Evolutionary conservation across 2,113 vertebrate species (phyloP), one percentile per base, ranked within the genome.

Genomic region (Chaetodon trifascialis): DNA sequence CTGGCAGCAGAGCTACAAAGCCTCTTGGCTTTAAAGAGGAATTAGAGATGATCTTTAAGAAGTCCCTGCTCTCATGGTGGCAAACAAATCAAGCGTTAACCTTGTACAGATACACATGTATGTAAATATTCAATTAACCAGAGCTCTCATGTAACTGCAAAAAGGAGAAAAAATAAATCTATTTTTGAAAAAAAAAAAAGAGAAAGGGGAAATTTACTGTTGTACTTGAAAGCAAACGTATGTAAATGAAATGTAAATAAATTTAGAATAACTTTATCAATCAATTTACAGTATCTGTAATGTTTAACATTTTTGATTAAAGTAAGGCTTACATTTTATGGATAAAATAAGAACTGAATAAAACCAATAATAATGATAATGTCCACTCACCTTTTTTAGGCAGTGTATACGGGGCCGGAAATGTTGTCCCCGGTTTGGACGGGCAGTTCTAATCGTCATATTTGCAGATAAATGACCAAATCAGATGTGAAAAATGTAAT

Each of bases 341-440:
- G 6, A 65, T 38, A 25, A 2, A 12, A 36, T 23, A 36, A 70
- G 5, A 8, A 17, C 2, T 19, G n/a, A 58, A 63, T 54, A 63
- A 36, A 55, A 30, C 3, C 10, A 38, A 4, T 2, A 7, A 34
- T 1, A 65, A 38, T 21, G 10, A 52, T 12, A 10, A 47, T 68
- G 4, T 58, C 38, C 21, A 82, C 93, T 86, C 92, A 99, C 98
- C 98, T 99, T 98, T 87, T 95, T 97, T 4, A 98, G 90, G 91
- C 97, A 98, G 46, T 96, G 95, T 91, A 97, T 96, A 63, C 97
- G 95, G 9, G 97, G 96, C 66, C 95, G 95, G 93, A 97, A 93
- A 83, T 96, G 97, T 89, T 97, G 95, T 3, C 84, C 95, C 87
- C 97, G 95, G 90, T 98, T 94, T 7, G 90, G 92, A 69, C 96